phyloP scores from a whole-genome alignment of 2,888 invertebrate species.

The Crematogaster levior region DNA sequence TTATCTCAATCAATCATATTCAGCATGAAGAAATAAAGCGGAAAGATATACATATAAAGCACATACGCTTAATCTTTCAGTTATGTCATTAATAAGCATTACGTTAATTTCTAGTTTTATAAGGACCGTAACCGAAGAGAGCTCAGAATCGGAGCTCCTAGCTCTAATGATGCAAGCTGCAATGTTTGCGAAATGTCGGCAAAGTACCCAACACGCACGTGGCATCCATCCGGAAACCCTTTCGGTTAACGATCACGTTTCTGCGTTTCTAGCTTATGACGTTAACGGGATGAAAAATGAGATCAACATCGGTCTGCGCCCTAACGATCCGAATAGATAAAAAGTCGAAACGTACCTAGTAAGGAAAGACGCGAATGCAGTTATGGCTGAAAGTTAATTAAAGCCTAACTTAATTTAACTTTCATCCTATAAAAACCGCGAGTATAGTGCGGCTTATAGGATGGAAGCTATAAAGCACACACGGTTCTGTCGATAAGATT shows the following conservation, averaged over 20 bases:
- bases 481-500: not conserved
- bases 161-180: too few relatives aligned
- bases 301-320: not conserved
- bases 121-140: too few relatives aligned
- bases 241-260: too few relatives aligned
- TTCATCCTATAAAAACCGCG: not conserved
- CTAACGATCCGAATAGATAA: not conserved
- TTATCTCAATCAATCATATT: not conserved
- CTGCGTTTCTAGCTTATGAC: not conserved
- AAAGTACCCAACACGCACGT: too few relatives aligned
- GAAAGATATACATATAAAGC: not conserved
- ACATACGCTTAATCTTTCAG: not conserved
- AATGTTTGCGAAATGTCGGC: too few relatives aligned
- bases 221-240: too few relatives aligned
- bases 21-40: not conserved
- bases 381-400: slow-evolving; percentile 18
- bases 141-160: too few relatives aligned
- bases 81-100: slow-evolving; percentile 17
- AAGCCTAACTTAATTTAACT: slow-evolving; percentile 27
- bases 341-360: slow-evolving; percentile 1
- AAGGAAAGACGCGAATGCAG: not conserved
- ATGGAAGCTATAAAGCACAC: not conserved
- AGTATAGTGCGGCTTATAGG: not conserved
- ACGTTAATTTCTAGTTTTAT: too few relatives aligned
- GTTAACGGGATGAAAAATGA: slow-evolving; percentile 33